phyloP scores from a whole-genome alignment of 2,113 vertebrate species.

The Panthera leo region DNA sequence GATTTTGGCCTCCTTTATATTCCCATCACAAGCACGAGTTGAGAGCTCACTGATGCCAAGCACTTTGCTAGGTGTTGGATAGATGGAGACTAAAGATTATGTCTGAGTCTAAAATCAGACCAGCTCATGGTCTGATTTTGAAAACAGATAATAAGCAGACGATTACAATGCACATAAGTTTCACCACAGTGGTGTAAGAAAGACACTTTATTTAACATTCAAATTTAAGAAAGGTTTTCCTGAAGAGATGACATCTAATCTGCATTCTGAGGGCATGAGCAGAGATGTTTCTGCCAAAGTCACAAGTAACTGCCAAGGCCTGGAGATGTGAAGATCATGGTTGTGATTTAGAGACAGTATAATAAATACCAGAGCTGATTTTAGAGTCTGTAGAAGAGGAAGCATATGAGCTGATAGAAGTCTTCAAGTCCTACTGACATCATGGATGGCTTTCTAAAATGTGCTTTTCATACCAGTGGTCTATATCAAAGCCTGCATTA shows the following conservation, averaged over 20 bases:
- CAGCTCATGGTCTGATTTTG: neutral
- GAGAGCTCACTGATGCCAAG: neutral
- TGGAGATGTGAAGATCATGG: rapidly evolving
- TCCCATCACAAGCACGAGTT: neutral
- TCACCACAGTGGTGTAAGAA: neutral
- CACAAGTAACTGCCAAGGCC: too few species aligned
- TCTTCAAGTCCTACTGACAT: neutral
- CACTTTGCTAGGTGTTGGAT: neutral
- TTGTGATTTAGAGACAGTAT: neutral
- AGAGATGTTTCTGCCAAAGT: neutral
- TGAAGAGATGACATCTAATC: neutral
- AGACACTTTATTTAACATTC: neutral
- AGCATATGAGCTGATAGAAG: neutral
- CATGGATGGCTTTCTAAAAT: neutral
- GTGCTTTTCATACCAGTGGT: neutral
- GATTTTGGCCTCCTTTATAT: neutral
- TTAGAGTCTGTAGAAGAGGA: neutral
- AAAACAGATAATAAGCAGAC: neutral
- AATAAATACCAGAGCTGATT: neutral
- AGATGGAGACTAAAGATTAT: neutral
- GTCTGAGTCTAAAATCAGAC: neutral
- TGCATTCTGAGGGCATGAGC: too few species aligned
- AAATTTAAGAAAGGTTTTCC: neutral
- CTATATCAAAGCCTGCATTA: neutral
- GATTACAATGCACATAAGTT: too few species aligned